A percentile compares a stretch with the other conserved stretches of the same genome.
phyloP scores from a whole-genome alignment of 2,888 invertebrate genomes.

The Cantharis nigra region DNA sequence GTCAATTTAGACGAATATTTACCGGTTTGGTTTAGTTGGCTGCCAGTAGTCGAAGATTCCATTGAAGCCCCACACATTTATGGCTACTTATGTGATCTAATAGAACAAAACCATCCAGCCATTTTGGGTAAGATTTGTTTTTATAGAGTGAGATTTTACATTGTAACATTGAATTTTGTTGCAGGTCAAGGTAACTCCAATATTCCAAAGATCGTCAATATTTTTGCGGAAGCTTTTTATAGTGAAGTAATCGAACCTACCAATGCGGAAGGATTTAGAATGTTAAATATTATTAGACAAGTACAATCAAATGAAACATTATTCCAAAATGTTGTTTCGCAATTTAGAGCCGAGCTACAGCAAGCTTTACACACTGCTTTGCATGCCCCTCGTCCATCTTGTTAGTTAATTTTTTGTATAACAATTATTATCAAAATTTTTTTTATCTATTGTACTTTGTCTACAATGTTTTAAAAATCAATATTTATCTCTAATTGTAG shows the following conservation, averaged over 20 bases:
- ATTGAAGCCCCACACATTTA: slow-evolving; percentile 97
- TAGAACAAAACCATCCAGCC: slow-evolving; percentile 86
- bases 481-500: background rate
- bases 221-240: slow-evolving; percentile 89
- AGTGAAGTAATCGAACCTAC: slow-evolving; percentile 79
- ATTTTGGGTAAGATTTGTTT: slow-evolving; percentile 61
- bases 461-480: background rate
- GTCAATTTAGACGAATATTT: slow-evolving; percentile 87
- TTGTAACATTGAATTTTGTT: slow-evolving; percentile 24
- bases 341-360: slow-evolving; percentile 79
- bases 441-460: background rate
- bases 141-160: background rate
- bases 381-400: slow-evolving; percentile 43
- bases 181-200: slow-evolving; percentile 83
- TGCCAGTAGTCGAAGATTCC: slow-evolving; percentile 94
- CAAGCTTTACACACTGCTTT: slow-evolving; percentile 80
- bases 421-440: slow-evolving; percentile 2
- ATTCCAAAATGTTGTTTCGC: slow-evolving; percentile 57
- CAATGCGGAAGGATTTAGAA: slow-evolving; percentile 75
- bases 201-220: slow-evolving; percentile 83
- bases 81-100: slow-evolving; percentile 92
- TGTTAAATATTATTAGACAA: slow-evolving; percentile 84
- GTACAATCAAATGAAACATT: slow-evolving; percentile 70
- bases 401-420: slow-evolving; percentile 14
- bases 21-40: slow-evolving; percentile 89